Percentiles rank a stretch among this genome's conserved stretches.
Conservation (phyloP, 2,113 vertebrate species). For the Benitochromis conjunctus region DNA sequence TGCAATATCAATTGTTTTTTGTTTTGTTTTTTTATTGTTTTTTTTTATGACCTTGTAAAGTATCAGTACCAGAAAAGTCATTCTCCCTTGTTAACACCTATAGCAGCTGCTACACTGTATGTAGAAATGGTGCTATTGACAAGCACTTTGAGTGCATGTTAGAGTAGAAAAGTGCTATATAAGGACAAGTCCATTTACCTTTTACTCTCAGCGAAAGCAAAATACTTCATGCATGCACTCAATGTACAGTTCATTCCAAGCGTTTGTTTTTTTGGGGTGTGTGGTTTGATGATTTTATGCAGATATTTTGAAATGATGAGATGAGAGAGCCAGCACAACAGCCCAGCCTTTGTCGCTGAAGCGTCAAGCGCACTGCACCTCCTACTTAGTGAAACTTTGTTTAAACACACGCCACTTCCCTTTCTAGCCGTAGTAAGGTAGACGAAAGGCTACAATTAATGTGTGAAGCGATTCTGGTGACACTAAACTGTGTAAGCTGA, state of each 20-base stretch:
- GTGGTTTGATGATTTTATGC: not conserved
- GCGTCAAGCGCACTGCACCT: not conserved
- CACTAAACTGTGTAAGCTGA: not conserved
- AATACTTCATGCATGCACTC: not conserved
- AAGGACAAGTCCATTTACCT: not conserved
- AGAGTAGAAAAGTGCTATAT: not conserved
- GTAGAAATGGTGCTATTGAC: not conserved
- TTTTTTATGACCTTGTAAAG: not conserved
- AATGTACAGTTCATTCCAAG: not conserved
- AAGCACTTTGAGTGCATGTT: not conserved
- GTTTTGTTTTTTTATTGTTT: rapidly evolving
- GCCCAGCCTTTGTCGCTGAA: not conserved
- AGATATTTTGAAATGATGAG: not conserved
- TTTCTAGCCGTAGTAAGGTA: not conserved
- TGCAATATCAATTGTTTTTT: not conserved
- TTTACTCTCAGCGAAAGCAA: not conserved
- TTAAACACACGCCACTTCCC: not conserved
- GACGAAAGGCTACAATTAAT: not conserved
- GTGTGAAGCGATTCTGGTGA: not conserved
- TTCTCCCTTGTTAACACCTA: not conserved
- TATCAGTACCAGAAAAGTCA: not conserved
- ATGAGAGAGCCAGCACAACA: not conserved
- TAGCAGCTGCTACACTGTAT: not conserved
- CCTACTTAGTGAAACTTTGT: not conserved
- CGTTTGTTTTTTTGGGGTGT: not conserved